Conservation (phyloP, 1,140 invertebrate genomes). For the Drosophila prosaltans region DNA sequence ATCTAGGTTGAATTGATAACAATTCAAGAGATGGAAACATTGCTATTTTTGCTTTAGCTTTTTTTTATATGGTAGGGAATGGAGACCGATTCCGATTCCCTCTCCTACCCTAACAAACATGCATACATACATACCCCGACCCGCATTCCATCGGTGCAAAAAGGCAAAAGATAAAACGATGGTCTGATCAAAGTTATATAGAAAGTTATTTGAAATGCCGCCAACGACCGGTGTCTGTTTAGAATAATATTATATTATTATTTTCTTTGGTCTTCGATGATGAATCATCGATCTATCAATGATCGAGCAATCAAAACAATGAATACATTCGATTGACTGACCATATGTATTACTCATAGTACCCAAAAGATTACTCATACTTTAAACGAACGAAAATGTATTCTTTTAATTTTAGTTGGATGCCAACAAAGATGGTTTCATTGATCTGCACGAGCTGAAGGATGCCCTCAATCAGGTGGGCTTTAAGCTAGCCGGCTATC, state of each 20-base stretch:
- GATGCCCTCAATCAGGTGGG: slow-evolving; percentile 94
- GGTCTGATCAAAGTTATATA: background rate
- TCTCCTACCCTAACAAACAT: too few species aligned
- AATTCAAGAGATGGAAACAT: too few species aligned
- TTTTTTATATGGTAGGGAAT: too few species aligned
- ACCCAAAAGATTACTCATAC: slow-evolving; percentile 10
- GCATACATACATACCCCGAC: too few species aligned
- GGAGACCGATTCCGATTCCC: too few species aligned
- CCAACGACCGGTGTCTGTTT: too few species aligned
- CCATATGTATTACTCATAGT: background rate
- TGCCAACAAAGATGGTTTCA: slow-evolving; percentile 94
- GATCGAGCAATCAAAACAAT: slow-evolving; percentile 1
- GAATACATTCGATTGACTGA: background rate
- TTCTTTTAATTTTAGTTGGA: slow-evolving; percentile 90
- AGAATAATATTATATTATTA: background rate
- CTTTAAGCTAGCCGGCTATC: slow-evolving; percentile 95
- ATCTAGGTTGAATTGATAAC: too few species aligned
- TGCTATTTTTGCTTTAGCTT: too few species aligned
- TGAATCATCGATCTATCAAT: slow-evolving; percentile 1
- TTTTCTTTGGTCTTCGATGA: background rate
- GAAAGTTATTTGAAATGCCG: slow-evolving; percentile 1
- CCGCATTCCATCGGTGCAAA: too few species aligned
- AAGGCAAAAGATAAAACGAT: background rate
- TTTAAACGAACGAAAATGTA: background rate
- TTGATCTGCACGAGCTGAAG: slow-evolving; percentile 94